Evolutionary conservation across 1,140 invertebrate genomes (phyloP).

Genomic region (Brachionus rubens): DNA sequence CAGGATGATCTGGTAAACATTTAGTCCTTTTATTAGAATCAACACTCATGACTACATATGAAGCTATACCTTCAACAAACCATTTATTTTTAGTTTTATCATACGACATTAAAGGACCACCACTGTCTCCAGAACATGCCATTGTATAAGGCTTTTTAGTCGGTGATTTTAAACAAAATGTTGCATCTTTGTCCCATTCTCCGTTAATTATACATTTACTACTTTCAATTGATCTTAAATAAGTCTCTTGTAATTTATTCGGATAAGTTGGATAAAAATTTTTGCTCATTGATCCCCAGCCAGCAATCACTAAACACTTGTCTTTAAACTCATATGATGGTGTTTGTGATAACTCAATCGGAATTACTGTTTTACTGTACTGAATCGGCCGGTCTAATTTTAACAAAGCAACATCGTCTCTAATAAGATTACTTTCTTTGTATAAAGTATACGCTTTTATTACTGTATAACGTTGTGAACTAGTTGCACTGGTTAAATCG

Average conservation of each 20-base stretch:
- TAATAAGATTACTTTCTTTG: neutral
- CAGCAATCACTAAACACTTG: conserved; percentile 12
- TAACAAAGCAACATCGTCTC: neutral
- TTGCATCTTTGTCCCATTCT: too few relatives aligned
- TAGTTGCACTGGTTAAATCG: neutral
- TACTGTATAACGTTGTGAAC: neutral
- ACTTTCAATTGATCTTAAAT: too few relatives aligned
- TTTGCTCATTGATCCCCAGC: conserved; percentile 27
- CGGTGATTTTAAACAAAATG: too few relatives aligned
- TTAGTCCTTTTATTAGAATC: neutral
- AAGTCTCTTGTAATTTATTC: too few relatives aligned
- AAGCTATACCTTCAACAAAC: conserved; percentile 11
- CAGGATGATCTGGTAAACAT: neutral
- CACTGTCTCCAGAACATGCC: neutral
- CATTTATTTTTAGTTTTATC: neutral
- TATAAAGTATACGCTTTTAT: neutral
- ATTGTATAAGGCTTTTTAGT: too few relatives aligned
- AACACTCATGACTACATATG: neutral
- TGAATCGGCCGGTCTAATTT: neutral
- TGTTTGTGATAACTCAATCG: neutral
- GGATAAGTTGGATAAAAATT: neutral
- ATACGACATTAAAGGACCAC: neutral
- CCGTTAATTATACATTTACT: too few relatives aligned
- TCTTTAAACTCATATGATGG: neutral
- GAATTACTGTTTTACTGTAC: neutral